Base-by-base conservation (phyloP, 2,113 vertebrate species). In the Nettapus auritus region DNA sequence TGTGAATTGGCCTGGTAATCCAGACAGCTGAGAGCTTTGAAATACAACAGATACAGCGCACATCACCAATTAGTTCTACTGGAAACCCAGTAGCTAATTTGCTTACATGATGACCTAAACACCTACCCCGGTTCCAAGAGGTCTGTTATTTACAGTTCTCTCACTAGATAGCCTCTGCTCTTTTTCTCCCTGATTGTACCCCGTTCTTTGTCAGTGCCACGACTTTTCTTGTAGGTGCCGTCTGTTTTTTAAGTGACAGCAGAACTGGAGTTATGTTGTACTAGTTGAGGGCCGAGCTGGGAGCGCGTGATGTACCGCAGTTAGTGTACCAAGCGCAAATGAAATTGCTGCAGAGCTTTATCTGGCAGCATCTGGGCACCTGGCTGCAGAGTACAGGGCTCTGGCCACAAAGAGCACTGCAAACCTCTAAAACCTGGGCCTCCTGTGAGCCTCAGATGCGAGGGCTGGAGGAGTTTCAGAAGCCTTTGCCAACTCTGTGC, bases 201-300 rank as follows among this genome's bases (percentile, higher is more conserved):
- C 48, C 1, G 0, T 5, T 78, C 36, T 89, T 52, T 8, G 50
- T 76, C 33, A 42, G 40, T n/a, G 11, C 13, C 56, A 1, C 59
- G 62, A 55, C 66, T 89, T 79, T 64, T 63, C 46, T 57, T 79
- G 57, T 59, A 6, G 2, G 2, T 74, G 8, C 3, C 13, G 38
- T 83, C 84, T 36, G 36, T 4, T 62, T 86, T 85, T 89, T 64
- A 69, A 88, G 22, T 56, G 26, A 63, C 1, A 1, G 28, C 1
- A 1, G 42, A 25, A 63, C 36, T 46, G 3, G 56, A 56, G 28
- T 38, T 44, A 77, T 2, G 0, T 28, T 3, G 0, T 28, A 11
- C 7, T 21, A 16, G 52, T 14, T 28, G 52, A 18, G 31, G 64
- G 33, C 91, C 67, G 66, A 63, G 22, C 11, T 82, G 56, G n/a